phyloP scores from a whole-genome alignment of 2,797 vertebrate species.

The Novumbra hubbsi region DNA sequence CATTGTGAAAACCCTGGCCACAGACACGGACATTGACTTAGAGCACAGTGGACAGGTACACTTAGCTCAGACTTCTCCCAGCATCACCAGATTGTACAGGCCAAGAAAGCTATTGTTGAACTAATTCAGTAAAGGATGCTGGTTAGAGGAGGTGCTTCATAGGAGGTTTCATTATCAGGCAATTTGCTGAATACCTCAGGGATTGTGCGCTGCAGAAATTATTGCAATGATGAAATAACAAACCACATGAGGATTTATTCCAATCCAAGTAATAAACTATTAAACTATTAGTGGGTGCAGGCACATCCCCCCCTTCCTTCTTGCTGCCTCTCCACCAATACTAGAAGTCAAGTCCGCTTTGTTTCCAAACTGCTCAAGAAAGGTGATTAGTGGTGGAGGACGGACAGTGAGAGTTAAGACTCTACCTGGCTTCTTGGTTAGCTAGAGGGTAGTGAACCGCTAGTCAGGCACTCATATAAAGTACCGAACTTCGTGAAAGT shows the following conservation, averaged over 20 bases:
- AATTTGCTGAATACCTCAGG: background rate
- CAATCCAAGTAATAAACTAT: background rate
- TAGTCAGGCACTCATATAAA: background rate
- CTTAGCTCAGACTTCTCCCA: background rate
- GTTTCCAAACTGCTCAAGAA: background rate
- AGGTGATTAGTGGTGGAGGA: background rate
- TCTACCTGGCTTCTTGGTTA: background rate
- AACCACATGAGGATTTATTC: background rate
- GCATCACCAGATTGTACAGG: background rate
- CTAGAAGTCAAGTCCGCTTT: background rate
- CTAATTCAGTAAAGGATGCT: background rate
- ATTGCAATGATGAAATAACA: slow-evolving; percentile 1
- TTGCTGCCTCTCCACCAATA: background rate
- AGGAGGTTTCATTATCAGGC: background rate
- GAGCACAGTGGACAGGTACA: background rate
- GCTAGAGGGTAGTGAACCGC: background rate
- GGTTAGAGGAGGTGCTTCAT: background rate
- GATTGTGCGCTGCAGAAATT: background rate
- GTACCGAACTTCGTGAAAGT: background rate
- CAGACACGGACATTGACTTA: background rate
- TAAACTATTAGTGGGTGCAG: background rate
- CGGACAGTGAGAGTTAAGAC: background rate
- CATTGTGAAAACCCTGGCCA: slow-evolving; percentile 8
- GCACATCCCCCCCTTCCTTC: background rate
- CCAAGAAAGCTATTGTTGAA: background rate